Percentiles rank a stretch among this genome's conserved stretches.
Evolutionary conservation across 2,113 vertebrate species (phyloP).

Genomic region (Cyanocitta stelleri): DNA sequence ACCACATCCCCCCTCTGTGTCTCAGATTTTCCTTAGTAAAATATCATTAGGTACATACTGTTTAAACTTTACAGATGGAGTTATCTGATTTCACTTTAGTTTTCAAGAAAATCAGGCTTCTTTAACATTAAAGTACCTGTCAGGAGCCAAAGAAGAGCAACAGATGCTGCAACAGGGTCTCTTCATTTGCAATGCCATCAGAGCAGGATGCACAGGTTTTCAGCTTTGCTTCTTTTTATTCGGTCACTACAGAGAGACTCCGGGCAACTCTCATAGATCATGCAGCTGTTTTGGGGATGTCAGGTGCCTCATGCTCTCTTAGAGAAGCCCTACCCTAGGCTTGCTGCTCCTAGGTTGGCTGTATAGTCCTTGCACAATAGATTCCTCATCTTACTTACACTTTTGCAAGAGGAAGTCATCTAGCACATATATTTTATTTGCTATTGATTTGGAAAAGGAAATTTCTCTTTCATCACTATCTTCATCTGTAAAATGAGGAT

Average conservation of each 20-base stretch:
- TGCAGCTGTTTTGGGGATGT: background rate
- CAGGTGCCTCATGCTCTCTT: background rate
- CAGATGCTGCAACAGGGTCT: background rate
- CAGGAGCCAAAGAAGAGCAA: background rate
- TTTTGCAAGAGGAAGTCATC: background rate
- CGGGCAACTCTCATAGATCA: accelerated
- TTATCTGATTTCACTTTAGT: background rate
- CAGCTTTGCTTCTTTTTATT: background rate
- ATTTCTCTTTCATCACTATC: background rate
- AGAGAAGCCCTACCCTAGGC: background rate
- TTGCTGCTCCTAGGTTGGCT: background rate
- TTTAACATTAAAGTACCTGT: background rate
- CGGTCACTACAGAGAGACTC: background rate
- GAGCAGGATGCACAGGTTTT: background rate
- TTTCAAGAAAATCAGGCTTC: background rate
- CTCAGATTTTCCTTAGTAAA: background rate
- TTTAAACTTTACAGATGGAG: background rate
- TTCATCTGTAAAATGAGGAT: constrained; percentile 10
- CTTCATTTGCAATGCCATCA: background rate
- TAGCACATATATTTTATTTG: background rate
- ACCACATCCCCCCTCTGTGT: background rate
- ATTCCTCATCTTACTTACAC: background rate
- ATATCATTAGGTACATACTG: background rate
- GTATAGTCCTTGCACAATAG: background rate
- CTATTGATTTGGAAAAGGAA: background rate